Base-by-base conservation (phyloP, 2,888 invertebrate genomes). In the Julus scandinavius region DNA sequence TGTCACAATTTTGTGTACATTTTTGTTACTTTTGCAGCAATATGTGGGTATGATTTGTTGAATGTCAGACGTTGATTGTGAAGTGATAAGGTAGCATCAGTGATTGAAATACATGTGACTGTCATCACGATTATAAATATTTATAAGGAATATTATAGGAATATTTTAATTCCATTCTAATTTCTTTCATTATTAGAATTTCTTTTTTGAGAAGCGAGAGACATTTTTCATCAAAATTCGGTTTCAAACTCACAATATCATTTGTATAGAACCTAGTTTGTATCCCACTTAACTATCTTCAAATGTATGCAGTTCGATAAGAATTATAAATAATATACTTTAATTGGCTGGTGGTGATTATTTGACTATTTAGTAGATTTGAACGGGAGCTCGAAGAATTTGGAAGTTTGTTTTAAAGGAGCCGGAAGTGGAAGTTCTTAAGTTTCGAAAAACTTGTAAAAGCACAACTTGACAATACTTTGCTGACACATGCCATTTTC, bases 81-180 rank as follows among this genome's bases (percentile, higher is more conserved):
- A 72, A 72, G 72, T 72, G 72, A 72, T 72, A 72, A 72, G 72
- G 72, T 72, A 72, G 72, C 72, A 72, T 20, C 72, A 72, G 72
- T 72, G 72, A 72, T 72, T 20, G 72, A 72, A 20, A 20, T 72
- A 72, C 72, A 72, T 29, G 72, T 72, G 72, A 72, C 20, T 72
- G 72, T 72, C 72, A 29, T 72, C 72, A 72, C 72, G 72, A 72
- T 29, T 72, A 72, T 72, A 72, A 72, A 72, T 72, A 72, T 72
- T 72, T 72, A 72, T 72, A 72, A 72, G 72, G 72, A 72, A 72
- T 72, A 72, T 72, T 72, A 72, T 72, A 72, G 72, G 72, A 72
- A 20, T 72, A 72, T 72, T 72, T 72, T 72, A 20, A 72, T 72
- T 72, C 72, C 72, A 29, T 72, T 72, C 63, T 20, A 63, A 63